phyloP scores from a whole-genome alignment of 2,113 vertebrate genomes.

The Solenodon paradoxus region DNA sequence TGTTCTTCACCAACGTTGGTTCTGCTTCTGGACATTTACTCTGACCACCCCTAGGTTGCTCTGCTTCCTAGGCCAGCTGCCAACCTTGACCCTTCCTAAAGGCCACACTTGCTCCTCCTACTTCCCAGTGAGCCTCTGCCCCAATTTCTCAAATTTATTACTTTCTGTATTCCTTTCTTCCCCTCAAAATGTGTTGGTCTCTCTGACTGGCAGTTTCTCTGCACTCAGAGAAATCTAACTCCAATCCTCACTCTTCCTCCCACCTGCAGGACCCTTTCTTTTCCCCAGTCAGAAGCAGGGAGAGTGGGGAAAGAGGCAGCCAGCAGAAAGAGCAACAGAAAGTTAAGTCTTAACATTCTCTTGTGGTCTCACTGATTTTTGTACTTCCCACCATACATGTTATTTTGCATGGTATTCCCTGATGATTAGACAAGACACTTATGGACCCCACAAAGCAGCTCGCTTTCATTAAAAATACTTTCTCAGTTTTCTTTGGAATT shows the following conservation, averaged over 20 bases:
- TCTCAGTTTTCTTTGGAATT: background rate
- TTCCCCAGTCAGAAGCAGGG: background rate
- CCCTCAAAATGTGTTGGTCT: background rate
- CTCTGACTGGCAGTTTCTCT: background rate
- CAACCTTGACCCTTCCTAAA: background rate
- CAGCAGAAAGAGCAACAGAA: background rate
- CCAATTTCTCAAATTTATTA: background rate
- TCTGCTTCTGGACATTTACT: background rate
- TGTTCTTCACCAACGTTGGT: background rate
- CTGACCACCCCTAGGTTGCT: background rate
- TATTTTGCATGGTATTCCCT: background rate
- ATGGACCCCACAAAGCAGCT: background rate
- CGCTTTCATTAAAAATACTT: background rate
- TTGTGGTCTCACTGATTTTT: background rate
- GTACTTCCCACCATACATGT: background rate
- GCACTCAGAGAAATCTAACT: background rate
- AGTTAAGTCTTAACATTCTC: background rate
- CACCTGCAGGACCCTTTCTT: background rate
- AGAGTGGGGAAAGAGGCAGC: background rate
- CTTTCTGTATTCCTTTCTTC: constrained; percentile 21
- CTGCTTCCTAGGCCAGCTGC: background rate
- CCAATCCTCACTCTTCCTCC: background rate
- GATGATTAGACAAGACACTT: background rate
- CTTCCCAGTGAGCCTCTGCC: background rate
- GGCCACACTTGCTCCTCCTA: background rate